phyloP scores from a whole-genome alignment of 1,140 invertebrate species.

The Drosophila baimaii region DNA sequence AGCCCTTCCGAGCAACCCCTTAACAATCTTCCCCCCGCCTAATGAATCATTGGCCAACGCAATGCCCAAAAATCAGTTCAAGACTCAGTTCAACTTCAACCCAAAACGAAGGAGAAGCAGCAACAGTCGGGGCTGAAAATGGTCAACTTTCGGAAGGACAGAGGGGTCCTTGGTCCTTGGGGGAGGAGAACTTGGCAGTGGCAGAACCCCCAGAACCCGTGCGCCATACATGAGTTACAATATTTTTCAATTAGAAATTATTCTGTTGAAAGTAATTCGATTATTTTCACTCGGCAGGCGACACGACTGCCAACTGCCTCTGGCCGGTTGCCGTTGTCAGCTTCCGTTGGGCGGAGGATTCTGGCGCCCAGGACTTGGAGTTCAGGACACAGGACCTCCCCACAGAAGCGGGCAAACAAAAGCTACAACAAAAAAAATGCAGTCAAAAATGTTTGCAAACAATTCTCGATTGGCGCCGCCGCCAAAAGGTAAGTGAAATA shows the following conservation, averaged over 20 bases:
- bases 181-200: conserved; percentile 17
- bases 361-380: conserved; percentile 17
- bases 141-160: conserved; percentile 22
- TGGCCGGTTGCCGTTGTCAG: conserved; percentile 52
- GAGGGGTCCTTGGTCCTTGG: conserved; percentile 29
- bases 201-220: no score
- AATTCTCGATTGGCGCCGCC: conserved; percentile 69
- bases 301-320: conserved; percentile 49
- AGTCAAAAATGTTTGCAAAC: conserved; percentile 76
- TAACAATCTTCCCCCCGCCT: conserved; percentile 14
- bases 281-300: conserved; percentile 83
- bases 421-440: conserved; percentile 47
- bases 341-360: conserved; percentile 41
- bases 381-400: conserved; percentile 18
- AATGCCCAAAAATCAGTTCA: conserved; percentile 40
- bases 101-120: conserved; percentile 16
- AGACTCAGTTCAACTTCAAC: conserved; percentile 28
- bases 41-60: conserved; percentile 32
- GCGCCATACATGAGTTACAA: conserved; percentile 75
- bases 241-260: conserved; percentile 85
- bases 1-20: conserved; percentile 34
- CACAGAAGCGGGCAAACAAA: conserved; percentile 30
- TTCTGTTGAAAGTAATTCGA: conserved; percentile 84
- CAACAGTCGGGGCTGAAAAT: conserved; percentile 31
- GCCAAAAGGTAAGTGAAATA: conserved; percentile 71